phyloP scores from a whole-genome alignment of 1,140 invertebrate genomes.

The Laupala kohalensis region DNA sequence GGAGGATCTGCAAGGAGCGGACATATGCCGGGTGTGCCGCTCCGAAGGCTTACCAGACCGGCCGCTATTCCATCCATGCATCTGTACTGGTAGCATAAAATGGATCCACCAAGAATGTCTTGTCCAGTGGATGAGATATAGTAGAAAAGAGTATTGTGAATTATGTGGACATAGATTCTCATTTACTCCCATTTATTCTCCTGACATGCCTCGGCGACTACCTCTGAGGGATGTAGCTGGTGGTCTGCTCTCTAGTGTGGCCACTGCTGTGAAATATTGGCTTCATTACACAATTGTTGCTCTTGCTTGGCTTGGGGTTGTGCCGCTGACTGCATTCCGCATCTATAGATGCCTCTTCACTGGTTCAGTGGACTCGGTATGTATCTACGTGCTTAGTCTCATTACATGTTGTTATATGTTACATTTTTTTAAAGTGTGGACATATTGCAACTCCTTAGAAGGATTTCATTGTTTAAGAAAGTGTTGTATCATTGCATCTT shows the following conservation, averaged over 20 bases:
- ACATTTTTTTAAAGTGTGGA: background rate
- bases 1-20: slow-evolving; percentile 40
- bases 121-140: slow-evolving; percentile 86
- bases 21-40: slow-evolving; percentile 96
- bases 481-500: too few species aligned
- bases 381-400: slow-evolving; percentile 22
- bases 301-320: slow-evolving; percentile 93
- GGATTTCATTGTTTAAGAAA: too few species aligned
- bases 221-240: slow-evolving; percentile 81
- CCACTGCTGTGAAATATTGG: slow-evolving; percentile 89
- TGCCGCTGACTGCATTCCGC: slow-evolving; percentile 91
- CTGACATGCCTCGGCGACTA: slow-evolving; percentile 94
- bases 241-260: slow-evolving; percentile 77
- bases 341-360: slow-evolving; percentile 88
- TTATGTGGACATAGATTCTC: slow-evolving; percentile 95
- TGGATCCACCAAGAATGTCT: slow-evolving; percentile 94
- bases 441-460: too few species aligned
- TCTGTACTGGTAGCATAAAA: slow-evolving; percentile 97
- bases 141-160: slow-evolving; percentile 97
- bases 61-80: slow-evolving; percentile 93
- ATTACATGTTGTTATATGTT: too few species aligned
- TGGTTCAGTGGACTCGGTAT: slow-evolving; percentile 61
- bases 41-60: slow-evolving; percentile 77
- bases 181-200: slow-evolving; percentile 97
- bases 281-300: slow-evolving; percentile 92